Evolutionary conservation across 1,140 invertebrate genomes (phyloP), one percentile per base, ranked within the genome.

Genomic region (Apis dorsata): DNA sequence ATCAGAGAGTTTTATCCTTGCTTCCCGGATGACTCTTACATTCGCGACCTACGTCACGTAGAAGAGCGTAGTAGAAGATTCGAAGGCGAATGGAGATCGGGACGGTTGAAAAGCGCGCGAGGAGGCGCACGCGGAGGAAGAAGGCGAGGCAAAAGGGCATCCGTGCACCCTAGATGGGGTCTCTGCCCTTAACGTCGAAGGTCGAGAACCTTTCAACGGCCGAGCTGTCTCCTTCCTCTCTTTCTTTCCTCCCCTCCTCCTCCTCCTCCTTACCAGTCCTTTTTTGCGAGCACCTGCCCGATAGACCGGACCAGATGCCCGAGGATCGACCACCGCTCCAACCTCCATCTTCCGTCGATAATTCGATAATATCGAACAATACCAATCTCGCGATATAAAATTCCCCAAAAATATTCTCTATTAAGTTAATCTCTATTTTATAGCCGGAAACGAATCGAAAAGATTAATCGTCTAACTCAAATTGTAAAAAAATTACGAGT

Each of bases 161-260:
- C 83, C 19, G 65, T 44, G 75, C 81, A 74, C 83, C 86, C 81
- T 84, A 78, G 81, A 84, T 79, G 88, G 81, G 90, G 89, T 91
- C 90, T 80, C 86, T 91, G 90, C 89, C 90, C 90, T 91, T 91
- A 86, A 88, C 83, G 73, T 78, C 79, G 81, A 90, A 90, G 90
- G 90, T 91, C 85, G 84, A 86, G 85, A 83, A 90, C 89, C 90
- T 88, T 84, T 69, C 87, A 65, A 88, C 86, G 80, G 85, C 84
- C 63, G 57, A 49, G 68, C 77, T 74, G 72, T 74, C 82, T 74
- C 57, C 81, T 84, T 66, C 60, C 69, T 71, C 76, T 62, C 63
- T 60, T 60, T 78, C 34, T 83, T 57, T 77, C 3, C 79, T 28
- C 57, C 63, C 68, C 79, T 34, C 79, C 44, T 51, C 63, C 68